Conservation (phyloP, 2,113 vertebrate genomes). For the Arenaria interpres region DNA sequence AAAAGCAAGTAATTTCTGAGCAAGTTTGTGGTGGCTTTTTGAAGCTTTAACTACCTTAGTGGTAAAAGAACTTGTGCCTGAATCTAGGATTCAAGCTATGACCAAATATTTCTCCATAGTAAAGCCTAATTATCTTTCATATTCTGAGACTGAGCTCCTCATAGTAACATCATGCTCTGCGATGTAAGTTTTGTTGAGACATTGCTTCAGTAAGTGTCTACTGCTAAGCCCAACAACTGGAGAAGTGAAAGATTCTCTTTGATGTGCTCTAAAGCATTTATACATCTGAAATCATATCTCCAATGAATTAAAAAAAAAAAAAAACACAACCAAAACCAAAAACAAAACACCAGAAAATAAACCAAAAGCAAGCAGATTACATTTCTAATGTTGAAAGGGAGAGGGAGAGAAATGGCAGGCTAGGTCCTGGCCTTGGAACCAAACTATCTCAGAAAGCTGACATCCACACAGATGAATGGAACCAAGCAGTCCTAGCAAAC, state of each 20-base stretch:
- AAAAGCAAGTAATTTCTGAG: neutral
- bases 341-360: neutral
- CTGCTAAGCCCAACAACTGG: neutral
- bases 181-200: neutral
- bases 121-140: neutral
- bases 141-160: neutral
- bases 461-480: neutral
- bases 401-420: neutral
- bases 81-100: neutral
- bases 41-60: neutral
- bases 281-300: neutral
- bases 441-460: neutral
- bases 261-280: neutral
- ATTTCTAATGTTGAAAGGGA: neutral
- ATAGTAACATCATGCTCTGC: neutral
- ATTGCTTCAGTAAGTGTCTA: neutral
- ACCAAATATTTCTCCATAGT: neutral
- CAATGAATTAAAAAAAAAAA: neutral
- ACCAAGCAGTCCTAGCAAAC: neutral
- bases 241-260: neutral
- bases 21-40: rapidly evolving
- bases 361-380: neutral
- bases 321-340: neutral
- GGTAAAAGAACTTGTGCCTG: neutral
- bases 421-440: neutral